Evolutionary conservation across 2,888 invertebrate species (phyloP).

Genomic region (Morpho achilles): DNA sequence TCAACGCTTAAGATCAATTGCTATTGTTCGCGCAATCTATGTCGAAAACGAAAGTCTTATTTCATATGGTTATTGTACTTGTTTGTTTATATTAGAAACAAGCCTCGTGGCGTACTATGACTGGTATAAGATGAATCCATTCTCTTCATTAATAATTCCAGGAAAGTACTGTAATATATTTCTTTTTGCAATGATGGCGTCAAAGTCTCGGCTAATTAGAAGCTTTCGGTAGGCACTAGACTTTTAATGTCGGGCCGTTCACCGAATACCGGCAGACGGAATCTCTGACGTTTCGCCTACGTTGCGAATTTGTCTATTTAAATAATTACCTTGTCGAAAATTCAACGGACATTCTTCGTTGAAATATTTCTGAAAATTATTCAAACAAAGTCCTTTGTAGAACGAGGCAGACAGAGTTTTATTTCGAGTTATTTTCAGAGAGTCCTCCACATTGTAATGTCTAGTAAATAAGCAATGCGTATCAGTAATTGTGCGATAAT

Average conservation of each 20-base stretch:
- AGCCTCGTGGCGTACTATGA: slow-evolving; percentile 3
- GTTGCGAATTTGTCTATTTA: slow-evolving; percentile 39
- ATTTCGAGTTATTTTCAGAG: background rate
- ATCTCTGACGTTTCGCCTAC: slow-evolving; percentile 33
- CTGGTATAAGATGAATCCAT: slow-evolving; percentile 23
- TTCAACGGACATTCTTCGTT: slow-evolving; percentile 40
- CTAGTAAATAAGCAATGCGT: slow-evolving; percentile 24
- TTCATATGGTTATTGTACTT: slow-evolving; percentile 32
- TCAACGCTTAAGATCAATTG: slow-evolving; percentile 62
- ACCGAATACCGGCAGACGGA: slow-evolving; percentile 34
- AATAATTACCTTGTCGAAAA: slow-evolving; percentile 31
- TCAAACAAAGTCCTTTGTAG: slow-evolving; percentile 21
- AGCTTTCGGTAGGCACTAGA: slow-evolving; percentile 66
- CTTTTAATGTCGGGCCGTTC: slow-evolving; percentile 54
- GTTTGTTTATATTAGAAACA: slow-evolving; percentile 50
- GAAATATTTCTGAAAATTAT: slow-evolving; percentile 42
- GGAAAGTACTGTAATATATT: slow-evolving; percentile 59
- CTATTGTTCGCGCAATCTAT: slow-evolving; percentile 53
- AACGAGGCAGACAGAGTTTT: background rate
- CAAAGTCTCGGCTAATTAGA: slow-evolving; percentile 72
- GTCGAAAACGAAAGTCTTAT: slow-evolving; percentile 35
- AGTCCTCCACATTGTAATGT: background rate
- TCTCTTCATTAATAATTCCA: slow-evolving; percentile 54
- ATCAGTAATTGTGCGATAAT: slow-evolving; percentile 55
- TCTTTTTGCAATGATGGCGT: slow-evolving; percentile 68